Evolutionary conservation across 2,113 vertebrate species (phyloP).

Genomic region (chimpanzee (Pan troglodytes)): NHGRI_mPanTro3-v2.1_pri NC_072404.2:164383001-164383500

Average conservation of each 20-base stretch:
- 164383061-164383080: background rate
- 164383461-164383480: background rate
- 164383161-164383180: background rate
- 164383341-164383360: background rate
- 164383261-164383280: background rate
- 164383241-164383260: background rate
- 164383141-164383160: background rate
- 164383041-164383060: background rate
- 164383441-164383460: background rate
- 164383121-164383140: background rate
- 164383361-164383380: background rate
- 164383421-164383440: too few relatives aligned
- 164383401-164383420: background rate
- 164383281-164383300: background rate
- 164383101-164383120: background rate
- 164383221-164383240: background rate
- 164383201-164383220: background rate
- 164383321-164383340: background rate
- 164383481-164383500: background rate
- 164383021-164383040: background rate
- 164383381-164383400: too few relatives aligned
- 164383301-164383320: background rate
- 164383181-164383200: background rate
- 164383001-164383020: background rate
- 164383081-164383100: background rate